phyloP scores from a whole-genome alignment of 1,140 invertebrate species.

The Scylla paramamosain region DNA sequence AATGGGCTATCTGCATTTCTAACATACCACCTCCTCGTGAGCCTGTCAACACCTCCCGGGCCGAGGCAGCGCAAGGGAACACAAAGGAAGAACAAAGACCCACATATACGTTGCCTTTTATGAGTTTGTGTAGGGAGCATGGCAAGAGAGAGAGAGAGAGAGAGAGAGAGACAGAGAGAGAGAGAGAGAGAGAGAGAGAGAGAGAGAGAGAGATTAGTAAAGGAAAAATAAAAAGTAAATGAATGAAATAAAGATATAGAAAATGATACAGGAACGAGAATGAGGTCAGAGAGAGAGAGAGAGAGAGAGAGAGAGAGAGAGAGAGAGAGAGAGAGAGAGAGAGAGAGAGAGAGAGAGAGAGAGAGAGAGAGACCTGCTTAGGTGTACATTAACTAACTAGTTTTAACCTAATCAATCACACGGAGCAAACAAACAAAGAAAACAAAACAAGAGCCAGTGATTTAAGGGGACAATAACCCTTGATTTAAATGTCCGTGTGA shows the following conservation, averaged over 20 bases:
- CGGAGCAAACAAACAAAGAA: too few species aligned
- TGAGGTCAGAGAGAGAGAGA: conserved; percentile 45
- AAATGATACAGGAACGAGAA: background rate
- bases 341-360: background rate
- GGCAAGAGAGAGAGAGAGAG: background rate
- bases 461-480: background rate
- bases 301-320: conserved; percentile 59
- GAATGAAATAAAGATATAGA: background rate
- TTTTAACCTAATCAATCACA: too few species aligned
- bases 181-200: too few species aligned
- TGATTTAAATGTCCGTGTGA: background rate
- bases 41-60: background rate
- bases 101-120: too few species aligned
- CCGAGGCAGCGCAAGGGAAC: too few species aligned
- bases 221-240: conserved; percentile 12
- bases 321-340: conserved; percentile 55
- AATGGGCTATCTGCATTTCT: background rate
- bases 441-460: too few species aligned
- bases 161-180: too few species aligned
- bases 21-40: conserved; percentile 5
- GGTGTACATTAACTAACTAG: too few species aligned
- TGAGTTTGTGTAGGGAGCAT: too few species aligned
- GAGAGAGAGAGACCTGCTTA: too few species aligned
- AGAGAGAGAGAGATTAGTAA: background rate
- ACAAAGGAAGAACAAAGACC: too few species aligned